A percentile compares a stretch with the other conserved stretches of the same genome.
Evolutionary conservation across 2,797 vertebrate genomes (phyloP).

Genomic region (Sebastes alutus): DNA sequence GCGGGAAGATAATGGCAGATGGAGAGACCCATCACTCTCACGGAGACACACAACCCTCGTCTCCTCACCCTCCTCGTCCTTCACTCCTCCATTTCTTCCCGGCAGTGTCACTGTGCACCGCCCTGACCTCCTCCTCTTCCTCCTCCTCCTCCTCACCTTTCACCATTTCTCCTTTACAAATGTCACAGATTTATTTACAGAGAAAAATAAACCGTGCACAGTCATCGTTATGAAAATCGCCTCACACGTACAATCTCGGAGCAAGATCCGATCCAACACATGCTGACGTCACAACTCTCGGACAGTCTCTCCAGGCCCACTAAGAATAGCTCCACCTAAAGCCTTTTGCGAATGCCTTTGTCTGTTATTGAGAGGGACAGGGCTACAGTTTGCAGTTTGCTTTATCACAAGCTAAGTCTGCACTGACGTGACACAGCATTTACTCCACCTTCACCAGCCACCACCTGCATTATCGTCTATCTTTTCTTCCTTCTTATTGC

Average conservation of each 20-base stretch:
- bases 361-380: constrained; percentile 45
- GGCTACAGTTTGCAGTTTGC: background rate
- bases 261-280: background rate
- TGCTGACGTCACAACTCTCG: constrained; percentile 26
- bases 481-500: background rate
- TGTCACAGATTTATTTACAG: constrained; percentile 6
- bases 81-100: background rate
- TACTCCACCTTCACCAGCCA: constrained; percentile 13
- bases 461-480: constrained; percentile 5
- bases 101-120: background rate
- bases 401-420: constrained; percentile 16
- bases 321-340: constrained; percentile 63
- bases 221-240: constrained; percentile 3
- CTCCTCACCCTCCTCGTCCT: constrained; percentile 10
- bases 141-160: constrained; percentile 23
- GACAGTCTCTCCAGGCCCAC: constrained; percentile 30
- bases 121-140: background rate
- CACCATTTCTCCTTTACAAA: background rate
- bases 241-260: constrained; percentile 1
- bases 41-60: background rate
- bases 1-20: constrained; percentile 60
- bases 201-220: background rate
- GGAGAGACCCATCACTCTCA: constrained; percentile 61
- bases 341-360: constrained; percentile 21
- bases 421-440: constrained; percentile 51